Evolutionary conservation across 2,113 vertebrate species (phyloP).

Genomic region (pig (Sus scrofa)): DNA sequence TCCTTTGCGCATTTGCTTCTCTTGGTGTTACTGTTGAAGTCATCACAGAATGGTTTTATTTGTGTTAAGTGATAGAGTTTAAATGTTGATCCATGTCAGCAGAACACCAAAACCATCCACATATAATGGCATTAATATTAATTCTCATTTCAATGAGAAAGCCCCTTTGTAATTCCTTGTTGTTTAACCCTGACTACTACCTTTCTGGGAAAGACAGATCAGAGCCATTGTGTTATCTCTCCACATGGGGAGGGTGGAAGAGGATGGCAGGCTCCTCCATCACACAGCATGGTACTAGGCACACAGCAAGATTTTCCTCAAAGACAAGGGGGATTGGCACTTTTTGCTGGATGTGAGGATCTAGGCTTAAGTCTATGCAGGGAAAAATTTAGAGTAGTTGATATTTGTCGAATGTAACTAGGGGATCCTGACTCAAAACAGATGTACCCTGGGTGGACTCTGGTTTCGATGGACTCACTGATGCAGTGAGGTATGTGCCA

Average conservation of each 20-base stretch:
- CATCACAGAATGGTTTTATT: constrained; percentile 64
- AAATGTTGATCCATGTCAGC: constrained; percentile 71
- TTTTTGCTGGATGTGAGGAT: background rate
- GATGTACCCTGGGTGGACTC: background rate
- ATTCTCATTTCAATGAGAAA: constrained; percentile 76
- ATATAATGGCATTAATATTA: constrained; percentile 79
- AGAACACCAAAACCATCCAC: constrained; percentile 57
- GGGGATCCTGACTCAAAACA: constrained; percentile 59
- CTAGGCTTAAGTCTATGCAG: background rate
- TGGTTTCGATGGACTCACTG: background rate
- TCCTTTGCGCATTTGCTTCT: constrained; percentile 59
- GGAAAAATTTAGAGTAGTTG: background rate
- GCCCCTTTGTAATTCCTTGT: constrained; percentile 64
- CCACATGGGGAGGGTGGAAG: background rate
- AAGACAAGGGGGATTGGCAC: background rate
- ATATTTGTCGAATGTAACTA: constrained; percentile 59
- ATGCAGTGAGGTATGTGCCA: background rate
- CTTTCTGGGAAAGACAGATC: constrained; percentile 49
- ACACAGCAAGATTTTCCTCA: background rate
- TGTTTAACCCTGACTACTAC: constrained; percentile 67
- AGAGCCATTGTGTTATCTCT: background rate
- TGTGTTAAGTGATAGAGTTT: constrained; percentile 70
- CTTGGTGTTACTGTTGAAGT: constrained; percentile 33
- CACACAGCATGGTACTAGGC: background rate
- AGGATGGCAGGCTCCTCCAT: background rate